Evolutionary conservation across 1,140 invertebrate genomes (phyloP).

Genomic region (Bombus soroeensis): DNA sequence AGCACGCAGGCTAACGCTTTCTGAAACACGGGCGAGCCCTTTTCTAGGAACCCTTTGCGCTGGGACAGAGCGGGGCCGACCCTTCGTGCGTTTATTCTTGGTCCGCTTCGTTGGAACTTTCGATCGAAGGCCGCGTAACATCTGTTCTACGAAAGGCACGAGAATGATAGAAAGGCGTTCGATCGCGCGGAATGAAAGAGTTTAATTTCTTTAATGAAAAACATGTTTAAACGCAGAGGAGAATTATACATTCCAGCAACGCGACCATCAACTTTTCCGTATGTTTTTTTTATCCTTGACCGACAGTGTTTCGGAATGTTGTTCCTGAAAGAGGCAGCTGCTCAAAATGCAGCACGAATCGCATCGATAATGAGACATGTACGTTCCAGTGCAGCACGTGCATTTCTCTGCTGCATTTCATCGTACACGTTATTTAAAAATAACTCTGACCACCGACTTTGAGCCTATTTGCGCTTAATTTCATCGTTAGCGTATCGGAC

Average conservation of each 20-base stretch:
- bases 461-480: too few species aligned
- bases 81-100: conserved; percentile 30
- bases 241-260: background rate
- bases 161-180: background rate
- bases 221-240: background rate
- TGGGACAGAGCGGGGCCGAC: conserved; percentile 26
- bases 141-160: background rate
- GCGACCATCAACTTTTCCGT: too few species aligned
- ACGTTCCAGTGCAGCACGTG: conserved; percentile 26
- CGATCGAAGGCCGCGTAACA: conserved; percentile 29
- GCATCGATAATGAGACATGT: conserved; percentile 25
- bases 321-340: conserved; percentile 24
- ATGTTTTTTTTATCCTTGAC: background rate
- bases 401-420: background rate
- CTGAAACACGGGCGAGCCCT: conserved; percentile 33
- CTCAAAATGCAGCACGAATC: conserved; percentile 25
- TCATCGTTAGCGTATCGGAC: too few species aligned
- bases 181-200: background rate
- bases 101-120: conserved; percentile 21
- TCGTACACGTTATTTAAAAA: background rate
- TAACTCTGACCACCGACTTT: background rate
- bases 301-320: conserved; percentile 1
- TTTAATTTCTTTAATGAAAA: background rate
- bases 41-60: conserved; percentile 40
- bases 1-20: conserved; percentile 23